These are phyloP conservation scores for Acrobasis repandana DNA, from an alignment of 2,888 invertebrate genomes.

Conservation along the genomic window DNA sequence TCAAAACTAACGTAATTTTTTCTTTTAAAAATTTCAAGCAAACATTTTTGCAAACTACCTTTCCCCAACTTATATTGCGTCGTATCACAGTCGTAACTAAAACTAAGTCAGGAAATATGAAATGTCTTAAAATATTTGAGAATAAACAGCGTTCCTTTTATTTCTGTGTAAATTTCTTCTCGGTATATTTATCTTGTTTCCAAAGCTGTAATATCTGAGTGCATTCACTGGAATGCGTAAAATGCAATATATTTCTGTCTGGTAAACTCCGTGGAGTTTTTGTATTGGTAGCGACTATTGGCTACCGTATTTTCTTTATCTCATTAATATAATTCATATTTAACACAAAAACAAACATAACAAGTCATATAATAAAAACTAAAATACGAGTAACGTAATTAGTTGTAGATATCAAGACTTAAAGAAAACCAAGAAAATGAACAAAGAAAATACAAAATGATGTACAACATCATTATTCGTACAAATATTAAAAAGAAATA, in stretches of 20 bases:
- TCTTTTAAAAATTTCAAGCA: too few species aligned
- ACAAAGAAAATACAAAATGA: too few species aligned
- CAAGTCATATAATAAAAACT: too few species aligned
- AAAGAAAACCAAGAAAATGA: too few species aligned
- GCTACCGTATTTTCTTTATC: neutral
- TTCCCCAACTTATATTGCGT: neutral
- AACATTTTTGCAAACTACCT: neutral
- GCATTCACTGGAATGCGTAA: conserved; percentile 13
- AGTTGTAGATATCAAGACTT: too few species aligned
- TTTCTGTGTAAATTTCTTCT: conserved; percentile 8
- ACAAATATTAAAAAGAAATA: too few species aligned
- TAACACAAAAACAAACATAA: too few species aligned
- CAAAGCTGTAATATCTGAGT: neutral
- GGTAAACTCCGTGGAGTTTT: neutral
- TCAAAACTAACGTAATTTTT: too few species aligned
- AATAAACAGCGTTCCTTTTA: neutral
- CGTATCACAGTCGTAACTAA: neutral
- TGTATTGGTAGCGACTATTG: neutral
- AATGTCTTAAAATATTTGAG: neutral
- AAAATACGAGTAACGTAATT: too few species aligned
- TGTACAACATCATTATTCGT: too few species aligned
- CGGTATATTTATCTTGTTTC: conserved; percentile 9
- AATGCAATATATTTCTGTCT: neutral
- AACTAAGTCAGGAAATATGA: neutral
- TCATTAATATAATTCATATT: too few species aligned